Evolutionary conservation across 2,888 invertebrate species (phyloP).

Genomic region (Cistogaster globosa): DNA sequence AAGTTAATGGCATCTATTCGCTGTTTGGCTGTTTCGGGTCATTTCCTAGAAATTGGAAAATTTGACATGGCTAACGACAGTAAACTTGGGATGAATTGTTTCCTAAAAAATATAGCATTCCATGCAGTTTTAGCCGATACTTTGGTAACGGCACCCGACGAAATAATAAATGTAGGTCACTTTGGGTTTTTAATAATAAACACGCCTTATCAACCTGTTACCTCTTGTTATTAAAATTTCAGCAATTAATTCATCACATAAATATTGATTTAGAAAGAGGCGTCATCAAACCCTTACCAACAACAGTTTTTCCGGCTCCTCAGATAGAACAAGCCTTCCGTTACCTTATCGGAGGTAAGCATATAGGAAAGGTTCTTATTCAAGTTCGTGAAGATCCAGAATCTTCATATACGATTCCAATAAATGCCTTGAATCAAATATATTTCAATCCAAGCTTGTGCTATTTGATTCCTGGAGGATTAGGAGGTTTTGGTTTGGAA

Average conservation of each 20-base stretch:
- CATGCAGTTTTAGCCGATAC: slow-evolving; percentile 91
- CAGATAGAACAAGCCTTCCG: slow-evolving; percentile 90
- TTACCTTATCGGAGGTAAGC: slow-evolving; percentile 88
- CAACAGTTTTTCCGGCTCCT: slow-evolving; percentile 86
- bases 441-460: slow-evolving; percentile 78
- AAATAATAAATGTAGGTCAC: slow-evolving; percentile 78
- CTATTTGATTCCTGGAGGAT: slow-evolving; percentile 89
- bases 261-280: slow-evolving; percentile 86
- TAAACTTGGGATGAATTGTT: slow-evolving; percentile 86
- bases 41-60: slow-evolving; percentile 94
- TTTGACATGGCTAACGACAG: slow-evolving; percentile 89
- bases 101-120: slow-evolving; percentile 89
- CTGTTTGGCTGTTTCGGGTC: slow-evolving; percentile 86
- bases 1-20: slow-evolving; percentile 90
- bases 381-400: slow-evolving; percentile 79
- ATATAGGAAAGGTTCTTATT: slow-evolving; percentile 89
- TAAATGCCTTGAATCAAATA: slow-evolving; percentile 77
- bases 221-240: not conserved
- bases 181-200: not conserved
- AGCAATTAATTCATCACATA: slow-evolving; percentile 84
- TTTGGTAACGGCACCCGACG: slow-evolving; percentile 84
- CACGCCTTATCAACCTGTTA: not conserved
- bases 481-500: slow-evolving; percentile 97
- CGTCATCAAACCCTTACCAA: slow-evolving; percentile 87
- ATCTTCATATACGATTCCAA: slow-evolving; percentile 76